These are phyloP conservation scores for Reticulitermes lucifugus DNA, from an alignment of 2,888 invertebrate species.

Conservation along the genomic window DNA sequence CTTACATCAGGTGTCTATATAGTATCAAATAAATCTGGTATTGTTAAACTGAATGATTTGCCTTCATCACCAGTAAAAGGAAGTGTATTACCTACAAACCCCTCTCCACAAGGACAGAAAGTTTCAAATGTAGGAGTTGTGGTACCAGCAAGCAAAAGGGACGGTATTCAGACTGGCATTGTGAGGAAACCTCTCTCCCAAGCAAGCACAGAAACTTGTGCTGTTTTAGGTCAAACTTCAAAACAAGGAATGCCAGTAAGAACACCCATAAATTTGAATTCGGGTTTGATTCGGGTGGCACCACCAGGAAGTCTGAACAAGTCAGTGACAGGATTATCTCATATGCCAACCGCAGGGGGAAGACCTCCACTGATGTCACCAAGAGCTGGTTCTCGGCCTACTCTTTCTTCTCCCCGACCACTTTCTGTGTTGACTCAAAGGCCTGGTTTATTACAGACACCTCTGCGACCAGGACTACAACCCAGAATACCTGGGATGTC, in stretches of 20 bases:
- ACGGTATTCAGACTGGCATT: slow-evolving; percentile 24
- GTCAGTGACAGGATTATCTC: neutral
- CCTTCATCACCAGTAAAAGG: slow-evolving; percentile 19
- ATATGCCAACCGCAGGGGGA: neutral
- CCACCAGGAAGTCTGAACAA: slow-evolving; percentile 22
- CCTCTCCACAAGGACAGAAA: slow-evolving; percentile 26
- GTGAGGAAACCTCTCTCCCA: slow-evolving; percentile 24
- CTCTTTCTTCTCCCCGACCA: slow-evolving; percentile 27
- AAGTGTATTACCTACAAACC: neutral
- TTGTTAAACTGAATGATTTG: slow-evolving; percentile 28
- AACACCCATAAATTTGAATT: slow-evolving; percentile 8
- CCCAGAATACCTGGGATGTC: slow-evolving; percentile 27
- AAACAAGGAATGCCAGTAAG: slow-evolving; percentile 15
- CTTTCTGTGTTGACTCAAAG: slow-evolving; percentile 28
- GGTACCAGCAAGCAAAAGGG: neutral
- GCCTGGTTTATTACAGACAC: slow-evolving; percentile 32
- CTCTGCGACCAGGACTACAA: slow-evolving; percentile 34
- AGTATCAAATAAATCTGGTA: slow-evolving; percentile 73
- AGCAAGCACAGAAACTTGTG: neutral
- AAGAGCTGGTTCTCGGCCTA: slow-evolving; percentile 44
- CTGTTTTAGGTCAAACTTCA: neutral
- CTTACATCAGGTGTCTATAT: slow-evolving; percentile 76
- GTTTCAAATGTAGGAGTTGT: neutral
- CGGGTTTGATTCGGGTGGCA: slow-evolving; percentile 39
- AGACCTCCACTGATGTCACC: slow-evolving; percentile 31